Base-by-base conservation (phyloP, 2,113 vertebrate genomes). In the Lycocorax pyrrhopterus region DNA sequence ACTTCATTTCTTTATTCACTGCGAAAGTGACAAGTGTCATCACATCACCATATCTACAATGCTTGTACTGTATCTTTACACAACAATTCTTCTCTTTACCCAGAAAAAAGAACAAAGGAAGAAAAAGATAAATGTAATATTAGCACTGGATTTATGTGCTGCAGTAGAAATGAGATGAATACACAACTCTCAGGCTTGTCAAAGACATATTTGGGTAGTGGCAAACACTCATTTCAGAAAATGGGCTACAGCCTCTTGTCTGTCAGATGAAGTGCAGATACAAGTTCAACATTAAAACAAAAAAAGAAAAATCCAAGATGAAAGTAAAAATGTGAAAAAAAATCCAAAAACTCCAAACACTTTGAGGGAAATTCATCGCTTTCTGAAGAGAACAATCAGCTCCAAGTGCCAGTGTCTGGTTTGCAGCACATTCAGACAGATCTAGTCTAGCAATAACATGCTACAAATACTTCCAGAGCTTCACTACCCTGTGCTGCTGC, bases 221-320 rank as follows among this genome's bases (percentile, higher is more conserved):
- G 56, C 74, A 96, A 97, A 91, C 80, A 89, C 44, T 68, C 84
- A 93, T 51, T 89, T 95, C 66, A 94, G 77, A 95, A 96, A 96
- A 71, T 7, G 9, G 66, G 51, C 62, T 87, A 87, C 87, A 53
- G 25, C 74, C 56, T 94, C 37, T 76, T 78, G 49, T 78, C 63
- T 95, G 94, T 76, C 84, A 87, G 90, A 93, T 78, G 89, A 93
- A 92, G 77, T 18, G 62, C 60, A 95, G 84, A 90, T 52, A 39
- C 53, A 91, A 94, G 79, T 88, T 93, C 75, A 96, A 89, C 84
- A 81, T 84, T 96, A 91, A 97, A 95, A 90, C 46, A 94, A 91
- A 92, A 92, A 84, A 88, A 90, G 46, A 89, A 87, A 93, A 94
- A 93, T 68, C 60, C 58, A 72, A 89, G 87, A 87, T 96, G 39